Conservation (phyloP, 2,888 invertebrate genomes). For the Caenorhabditis angaria region DNA sequence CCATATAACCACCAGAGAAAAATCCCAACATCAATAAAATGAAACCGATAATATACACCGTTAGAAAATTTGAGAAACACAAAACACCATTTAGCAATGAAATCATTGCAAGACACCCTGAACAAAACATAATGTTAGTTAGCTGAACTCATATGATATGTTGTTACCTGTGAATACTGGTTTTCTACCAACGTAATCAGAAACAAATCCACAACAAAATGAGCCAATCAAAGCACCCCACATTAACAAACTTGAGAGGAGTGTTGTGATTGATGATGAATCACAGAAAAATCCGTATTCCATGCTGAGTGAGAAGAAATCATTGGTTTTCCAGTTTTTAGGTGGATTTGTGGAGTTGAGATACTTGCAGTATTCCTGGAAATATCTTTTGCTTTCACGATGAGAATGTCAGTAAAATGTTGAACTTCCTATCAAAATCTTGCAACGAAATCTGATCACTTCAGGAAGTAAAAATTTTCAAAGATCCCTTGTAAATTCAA, state of each 20-base stretch:
- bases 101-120: slow-evolving; percentile 54
- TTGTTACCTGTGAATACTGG: slow-evolving; percentile 58
- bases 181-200: slow-evolving; percentile 67
- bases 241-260: slow-evolving; percentile 60
- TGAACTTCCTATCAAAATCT: no score
- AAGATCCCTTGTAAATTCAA: not conserved
- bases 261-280: slow-evolving; percentile 18
- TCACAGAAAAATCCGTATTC: slow-evolving; percentile 19
- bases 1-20: slow-evolving; percentile 44
- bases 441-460: no score
- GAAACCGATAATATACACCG: slow-evolving; percentile 5
- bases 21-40: slow-evolving; percentile 16
- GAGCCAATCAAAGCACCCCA: slow-evolving; percentile 65
- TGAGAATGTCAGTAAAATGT: no score
- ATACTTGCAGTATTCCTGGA: slow-evolving; percentile 21
- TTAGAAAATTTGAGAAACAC: slow-evolving; percentile 12
- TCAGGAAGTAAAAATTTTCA: not conserved
- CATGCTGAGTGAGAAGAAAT: slow-evolving; percentile 31
- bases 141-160: not conserved
- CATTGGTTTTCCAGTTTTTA: not conserved
- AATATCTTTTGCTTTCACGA: not conserved
- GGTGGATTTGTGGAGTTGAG: not conserved
- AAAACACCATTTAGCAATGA: slow-evolving; percentile 41
- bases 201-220: slow-evolving; percentile 62
- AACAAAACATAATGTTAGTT: slow-evolving; percentile 3